Conservation (phyloP, 2,797 vertebrate genomes). For the Xyrichtys novacula region DNA sequence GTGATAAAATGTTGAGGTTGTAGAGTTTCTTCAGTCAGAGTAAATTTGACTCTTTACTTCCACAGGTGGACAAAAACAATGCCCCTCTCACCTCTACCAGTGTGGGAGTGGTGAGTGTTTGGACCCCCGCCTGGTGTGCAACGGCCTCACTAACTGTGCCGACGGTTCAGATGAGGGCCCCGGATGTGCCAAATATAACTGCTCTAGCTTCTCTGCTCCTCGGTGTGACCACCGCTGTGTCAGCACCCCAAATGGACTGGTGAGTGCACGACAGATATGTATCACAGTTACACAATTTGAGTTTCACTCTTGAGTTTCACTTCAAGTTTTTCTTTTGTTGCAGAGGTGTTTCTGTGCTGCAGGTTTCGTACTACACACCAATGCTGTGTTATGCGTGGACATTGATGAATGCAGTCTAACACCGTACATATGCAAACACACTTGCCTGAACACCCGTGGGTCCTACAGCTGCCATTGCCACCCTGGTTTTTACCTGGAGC, state of each 20-base stretch:
- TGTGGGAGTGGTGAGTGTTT: constrained; percentile 87
- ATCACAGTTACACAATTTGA: not conserved
- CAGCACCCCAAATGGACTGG: constrained; percentile 87
- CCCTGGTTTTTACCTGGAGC: constrained; percentile 88
- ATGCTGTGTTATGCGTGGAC: constrained; percentile 83
- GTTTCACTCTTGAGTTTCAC: not conserved
- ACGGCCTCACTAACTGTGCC: constrained; percentile 83
- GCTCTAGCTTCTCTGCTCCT: constrained; percentile 66
- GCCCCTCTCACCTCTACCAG: constrained; percentile 82
- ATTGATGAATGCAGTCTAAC: constrained; percentile 85
- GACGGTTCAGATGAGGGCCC: constrained; percentile 89
- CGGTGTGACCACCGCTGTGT: constrained; percentile 86
- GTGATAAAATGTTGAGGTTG: not conserved
- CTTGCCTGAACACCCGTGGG: constrained; percentile 86
- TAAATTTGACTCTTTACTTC: not conserved
- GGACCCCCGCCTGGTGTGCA: constrained; percentile 82
- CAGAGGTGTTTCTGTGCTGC: constrained; percentile 86
- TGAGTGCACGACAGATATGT: constrained; percentile 73
- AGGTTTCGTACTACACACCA: constrained; percentile 80
- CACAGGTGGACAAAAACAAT: constrained; percentile 83
- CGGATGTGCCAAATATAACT: constrained; percentile 78
- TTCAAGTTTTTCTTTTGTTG: constrained; percentile 9
- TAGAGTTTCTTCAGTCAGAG: not conserved
- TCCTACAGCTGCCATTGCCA: constrained; percentile 88
- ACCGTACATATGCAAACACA: constrained; percentile 85